These are phyloP conservation scores for Sebastes oblongus DNA, from an alignment of 2,797 vertebrate genomes.

Conservation along the genomic window DNA sequence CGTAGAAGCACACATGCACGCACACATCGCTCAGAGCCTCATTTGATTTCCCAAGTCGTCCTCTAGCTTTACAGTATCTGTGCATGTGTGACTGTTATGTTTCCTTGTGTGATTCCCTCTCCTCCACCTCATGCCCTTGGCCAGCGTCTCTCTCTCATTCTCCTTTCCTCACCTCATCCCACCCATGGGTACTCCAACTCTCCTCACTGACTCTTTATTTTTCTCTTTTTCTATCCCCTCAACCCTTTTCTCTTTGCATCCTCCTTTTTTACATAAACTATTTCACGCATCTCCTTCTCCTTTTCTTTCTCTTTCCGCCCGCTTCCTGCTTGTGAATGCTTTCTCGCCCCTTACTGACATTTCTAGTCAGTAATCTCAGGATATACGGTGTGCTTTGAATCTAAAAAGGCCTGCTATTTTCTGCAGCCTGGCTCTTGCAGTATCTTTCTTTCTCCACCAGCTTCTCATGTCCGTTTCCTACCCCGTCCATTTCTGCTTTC, in stretches of 20 bases:
- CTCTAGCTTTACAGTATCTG: conserved; percentile 18
- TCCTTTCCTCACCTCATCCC: conserved; percentile 4
- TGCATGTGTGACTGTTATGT: background rate
- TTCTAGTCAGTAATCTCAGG: conserved; percentile 77
- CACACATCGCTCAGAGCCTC: conserved; percentile 18
- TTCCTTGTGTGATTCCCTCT: conserved; percentile 18
- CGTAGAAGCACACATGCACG: background rate
- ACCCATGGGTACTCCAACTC: conserved; percentile 10
- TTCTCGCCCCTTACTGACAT: conserved; percentile 65
- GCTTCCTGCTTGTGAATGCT: conserved; percentile 32
- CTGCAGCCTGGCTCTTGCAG: conserved; percentile 20
- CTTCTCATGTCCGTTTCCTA: conserved; percentile 22
- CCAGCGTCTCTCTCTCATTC: background rate
- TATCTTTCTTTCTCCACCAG: conserved; percentile 4
- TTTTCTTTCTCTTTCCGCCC: background rate
- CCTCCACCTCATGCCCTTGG: conserved; percentile 3
- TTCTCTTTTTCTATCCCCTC: background rate
- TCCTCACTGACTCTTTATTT: conserved; percentile 5
- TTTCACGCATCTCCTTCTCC: background rate
- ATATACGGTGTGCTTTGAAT: conserved; percentile 73
- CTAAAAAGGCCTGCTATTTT: conserved; percentile 61
- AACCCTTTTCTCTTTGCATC: background rate
- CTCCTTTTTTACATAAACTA: conserved; percentile 5
- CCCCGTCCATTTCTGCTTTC: background rate
- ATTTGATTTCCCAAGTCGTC: conserved; percentile 52